A percentile compares a stretch with the other conserved stretches of the same genome.
Conservation (phyloP, 2,113 vertebrate genomes). For the Gulo gulo region DNA sequence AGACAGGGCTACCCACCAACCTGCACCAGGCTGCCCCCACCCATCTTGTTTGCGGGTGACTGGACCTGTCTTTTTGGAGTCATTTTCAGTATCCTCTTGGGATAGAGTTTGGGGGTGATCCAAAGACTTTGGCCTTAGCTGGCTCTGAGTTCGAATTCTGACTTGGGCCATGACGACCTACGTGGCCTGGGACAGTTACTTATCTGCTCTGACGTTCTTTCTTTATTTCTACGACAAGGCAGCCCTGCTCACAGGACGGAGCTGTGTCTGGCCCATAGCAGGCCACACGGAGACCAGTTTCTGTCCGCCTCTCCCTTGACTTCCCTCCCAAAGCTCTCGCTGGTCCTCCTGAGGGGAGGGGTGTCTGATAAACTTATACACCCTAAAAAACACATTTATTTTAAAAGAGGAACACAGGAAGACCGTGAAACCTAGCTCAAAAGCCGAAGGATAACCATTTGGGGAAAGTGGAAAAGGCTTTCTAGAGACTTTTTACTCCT, state of each 20-base stretch:
- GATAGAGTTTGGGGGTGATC: not conserved
- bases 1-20: too few relatives aligned
- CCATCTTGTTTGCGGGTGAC: not conserved
- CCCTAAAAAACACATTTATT: not conserved
- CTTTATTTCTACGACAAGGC: not conserved
- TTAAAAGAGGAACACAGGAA: not conserved
- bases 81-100: not conserved
- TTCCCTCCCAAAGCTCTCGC: not conserved
- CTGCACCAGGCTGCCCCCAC: not conserved
- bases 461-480: not conserved
- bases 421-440: not conserved
- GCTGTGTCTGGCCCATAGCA: not conserved
- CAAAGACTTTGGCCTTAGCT: not conserved
- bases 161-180: not conserved
- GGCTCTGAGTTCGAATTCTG: not conserved
- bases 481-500: not conserved
- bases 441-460: too few relatives aligned
- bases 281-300: not conserved
- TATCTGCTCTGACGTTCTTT: not conserved
- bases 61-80: not conserved
- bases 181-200: not conserved
- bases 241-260: accelerated
- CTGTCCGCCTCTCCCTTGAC: not conserved
- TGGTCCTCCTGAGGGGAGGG: not conserved
- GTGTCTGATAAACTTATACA: not conserved